These are phyloP conservation scores for Larimichthys crocea DNA, from an alignment of 2,113 vertebrate genomes.

Conservation along the genomic window DNA sequence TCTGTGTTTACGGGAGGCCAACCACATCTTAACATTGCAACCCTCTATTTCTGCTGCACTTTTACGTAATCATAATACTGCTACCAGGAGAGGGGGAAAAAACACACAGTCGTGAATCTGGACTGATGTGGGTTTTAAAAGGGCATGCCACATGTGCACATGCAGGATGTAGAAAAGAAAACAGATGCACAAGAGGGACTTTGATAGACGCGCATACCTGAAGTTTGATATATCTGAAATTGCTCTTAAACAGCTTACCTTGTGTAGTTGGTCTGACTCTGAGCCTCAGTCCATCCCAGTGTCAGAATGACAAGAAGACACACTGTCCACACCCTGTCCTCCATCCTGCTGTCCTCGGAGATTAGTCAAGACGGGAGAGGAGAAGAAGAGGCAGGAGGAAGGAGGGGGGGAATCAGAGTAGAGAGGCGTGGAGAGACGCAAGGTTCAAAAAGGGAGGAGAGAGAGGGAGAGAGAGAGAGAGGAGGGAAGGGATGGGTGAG, in stretches of 20 bases:
- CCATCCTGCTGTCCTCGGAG: conserved; percentile 74
- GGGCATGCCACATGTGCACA: conserved; percentile 64
- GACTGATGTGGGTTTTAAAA: conserved; percentile 39
- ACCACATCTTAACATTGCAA: conserved; percentile 51
- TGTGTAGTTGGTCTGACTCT: conserved; percentile 77
- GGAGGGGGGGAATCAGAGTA: conserved; percentile 37
- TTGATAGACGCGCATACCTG: background rate
- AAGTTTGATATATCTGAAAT: background rate
- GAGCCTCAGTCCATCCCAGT: conserved; percentile 77
- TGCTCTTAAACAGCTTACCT: conserved; percentile 66
- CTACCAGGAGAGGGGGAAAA: conserved; percentile 19
- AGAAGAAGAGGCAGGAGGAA: conserved; percentile 17
- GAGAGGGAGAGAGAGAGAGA: background rate
- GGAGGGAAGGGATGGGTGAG: conserved; percentile 22
- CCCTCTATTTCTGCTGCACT: conserved; percentile 54
- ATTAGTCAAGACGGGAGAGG: conserved; percentile 57
- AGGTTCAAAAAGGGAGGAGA: conserved; percentile 20
- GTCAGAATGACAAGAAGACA: conserved; percentile 68
- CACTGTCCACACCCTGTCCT: conserved; percentile 68
- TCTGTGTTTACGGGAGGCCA: conserved; percentile 56
- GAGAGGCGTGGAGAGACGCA: conserved; percentile 13
- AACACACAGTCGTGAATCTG: conserved; percentile 18
- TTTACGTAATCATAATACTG: conserved; percentile 46
- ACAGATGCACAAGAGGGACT: conserved; percentile 27
- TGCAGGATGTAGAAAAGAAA: background rate